A percentile compares a stretch with the other conserved stretches of the same genome.
These are phyloP conservation scores for Ruditapes philippinarum DNA, from an alignment of 1,140 invertebrate species.

Conservation along the genomic window DNA sequence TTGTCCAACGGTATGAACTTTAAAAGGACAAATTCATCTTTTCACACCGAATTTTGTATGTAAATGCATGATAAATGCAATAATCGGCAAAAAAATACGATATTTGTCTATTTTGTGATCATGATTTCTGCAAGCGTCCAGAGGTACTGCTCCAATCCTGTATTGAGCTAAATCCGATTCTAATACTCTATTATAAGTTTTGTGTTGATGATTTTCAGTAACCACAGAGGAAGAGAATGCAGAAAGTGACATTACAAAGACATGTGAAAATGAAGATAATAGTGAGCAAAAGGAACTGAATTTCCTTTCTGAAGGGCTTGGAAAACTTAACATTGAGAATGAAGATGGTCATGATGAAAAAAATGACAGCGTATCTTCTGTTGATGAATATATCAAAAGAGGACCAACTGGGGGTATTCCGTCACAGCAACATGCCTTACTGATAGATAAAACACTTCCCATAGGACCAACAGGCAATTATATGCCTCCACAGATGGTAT, in stretches of 20 bases:
- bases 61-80: no score
- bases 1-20: no score
- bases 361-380: background rate
- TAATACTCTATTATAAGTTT: no score
- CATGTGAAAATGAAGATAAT: background rate
- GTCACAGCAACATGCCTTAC: background rate
- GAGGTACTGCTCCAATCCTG: no score
- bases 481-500: slow-evolving; percentile 5
- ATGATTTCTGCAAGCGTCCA: no score
- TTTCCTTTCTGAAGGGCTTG: background rate
- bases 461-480: slow-evolving; percentile 36
- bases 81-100: no score
- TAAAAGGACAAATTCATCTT: no score
- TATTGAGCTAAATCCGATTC: no score
- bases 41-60: no score
- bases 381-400: background rate
- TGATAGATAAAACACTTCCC: slow-evolving; percentile 22
- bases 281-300: background rate
- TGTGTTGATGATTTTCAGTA: background rate
- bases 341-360: background rate
- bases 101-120: no score
- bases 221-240: background rate
- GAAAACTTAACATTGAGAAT: slow-evolving; percentile 16
- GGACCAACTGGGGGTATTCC: slow-evolving; percentile 35
- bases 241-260: background rate